Evolutionary conservation across 2,113 vertebrate genomes (phyloP).

Genomic region (Hymenochirus boettgeri): DNA sequence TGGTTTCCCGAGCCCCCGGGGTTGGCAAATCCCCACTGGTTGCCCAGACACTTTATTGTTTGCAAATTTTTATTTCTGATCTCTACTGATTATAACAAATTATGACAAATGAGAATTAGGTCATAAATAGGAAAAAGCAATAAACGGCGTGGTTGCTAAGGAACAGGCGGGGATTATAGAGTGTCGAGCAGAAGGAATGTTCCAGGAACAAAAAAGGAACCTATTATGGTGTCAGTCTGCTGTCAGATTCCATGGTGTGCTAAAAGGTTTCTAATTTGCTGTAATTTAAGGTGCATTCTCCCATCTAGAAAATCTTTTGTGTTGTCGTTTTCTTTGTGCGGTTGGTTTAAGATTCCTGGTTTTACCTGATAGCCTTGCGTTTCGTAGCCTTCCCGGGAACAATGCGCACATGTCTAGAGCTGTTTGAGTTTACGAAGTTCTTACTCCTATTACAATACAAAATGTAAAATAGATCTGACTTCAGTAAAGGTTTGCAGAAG

Average conservation of each 20-base stretch:
- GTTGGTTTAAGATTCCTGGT: slow-evolving; percentile 1
- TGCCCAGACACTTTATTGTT: slow-evolving; percentile 61
- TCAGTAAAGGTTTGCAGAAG: too few species aligned
- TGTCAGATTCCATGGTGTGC: slow-evolving; percentile 39
- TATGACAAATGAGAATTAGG: slow-evolving; percentile 68
- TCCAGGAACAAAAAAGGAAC: slow-evolving; percentile 41
- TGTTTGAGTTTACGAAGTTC: too few species aligned
- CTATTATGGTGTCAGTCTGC: slow-evolving; percentile 45
- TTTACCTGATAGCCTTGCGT: background rate
- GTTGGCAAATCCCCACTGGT: slow-evolving; percentile 66
- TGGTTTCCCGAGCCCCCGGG: slow-evolving; percentile 21
- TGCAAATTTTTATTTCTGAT: slow-evolving; percentile 67
- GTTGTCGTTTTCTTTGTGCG: slow-evolving; percentile 3
- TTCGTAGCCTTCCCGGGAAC: too few species aligned
- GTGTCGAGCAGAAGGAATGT: slow-evolving; percentile 45
- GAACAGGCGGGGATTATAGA: slow-evolving; percentile 61
- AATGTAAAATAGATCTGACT: too few species aligned
- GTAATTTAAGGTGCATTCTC: slow-evolving; percentile 24
- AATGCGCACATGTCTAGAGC: too few species aligned
- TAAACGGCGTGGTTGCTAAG: slow-evolving; percentile 68
- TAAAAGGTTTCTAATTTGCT: slow-evolving; percentile 47
- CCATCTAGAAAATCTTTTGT: slow-evolving; percentile 4
- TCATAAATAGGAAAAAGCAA: slow-evolving; percentile 59
- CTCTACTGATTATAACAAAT: slow-evolving; percentile 69
- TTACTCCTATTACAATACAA: too few species aligned